Percentiles rank a stretch among this genome's conserved stretches.
Conservation (phyloP, 2,888 invertebrate genomes). For the Melipona bicolor region DNA sequence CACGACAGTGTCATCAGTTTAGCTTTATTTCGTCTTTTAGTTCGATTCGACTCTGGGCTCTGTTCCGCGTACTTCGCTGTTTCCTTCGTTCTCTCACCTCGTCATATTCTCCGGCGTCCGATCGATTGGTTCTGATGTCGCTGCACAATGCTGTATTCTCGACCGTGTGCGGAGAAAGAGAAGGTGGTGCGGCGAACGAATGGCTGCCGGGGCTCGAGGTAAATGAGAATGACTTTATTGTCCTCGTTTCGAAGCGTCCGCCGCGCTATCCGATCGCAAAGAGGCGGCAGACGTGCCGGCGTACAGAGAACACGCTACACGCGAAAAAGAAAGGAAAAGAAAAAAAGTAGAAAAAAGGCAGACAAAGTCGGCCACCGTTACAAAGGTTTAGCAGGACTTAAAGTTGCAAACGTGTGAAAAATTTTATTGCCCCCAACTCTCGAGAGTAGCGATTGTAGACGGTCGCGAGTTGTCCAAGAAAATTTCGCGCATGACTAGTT, state of each 20-base stretch:
- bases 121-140: conserved; percentile 13
- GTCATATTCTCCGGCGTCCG: not conserved
- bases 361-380: not conserved
- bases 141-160: conserved; percentile 26
- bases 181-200: not conserved
- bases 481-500: not conserved
- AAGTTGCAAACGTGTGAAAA: not conserved
- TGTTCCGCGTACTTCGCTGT: not conserved
- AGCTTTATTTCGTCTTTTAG: too few relatives aligned
- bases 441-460: not conserved
- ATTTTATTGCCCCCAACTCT: not conserved
- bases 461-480: not conserved
- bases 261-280: conserved; percentile 51
- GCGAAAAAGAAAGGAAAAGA: not conserved
- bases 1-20: not conserved
- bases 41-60: not conserved
- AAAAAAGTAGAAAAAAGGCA: too few relatives aligned
- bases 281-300: not conserved
- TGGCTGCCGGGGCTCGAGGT: conserved; percentile 32
- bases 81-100: not conserved
- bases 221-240: conserved; percentile 70
- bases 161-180: not conserved
- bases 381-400: not conserved
- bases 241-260: conserved; percentile 54
- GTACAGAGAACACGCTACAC: not conserved